These are phyloP conservation scores for Myotis planiceps DNA, from an alignment of 2,797 vertebrate species.

Conservation along the genomic window DNA sequence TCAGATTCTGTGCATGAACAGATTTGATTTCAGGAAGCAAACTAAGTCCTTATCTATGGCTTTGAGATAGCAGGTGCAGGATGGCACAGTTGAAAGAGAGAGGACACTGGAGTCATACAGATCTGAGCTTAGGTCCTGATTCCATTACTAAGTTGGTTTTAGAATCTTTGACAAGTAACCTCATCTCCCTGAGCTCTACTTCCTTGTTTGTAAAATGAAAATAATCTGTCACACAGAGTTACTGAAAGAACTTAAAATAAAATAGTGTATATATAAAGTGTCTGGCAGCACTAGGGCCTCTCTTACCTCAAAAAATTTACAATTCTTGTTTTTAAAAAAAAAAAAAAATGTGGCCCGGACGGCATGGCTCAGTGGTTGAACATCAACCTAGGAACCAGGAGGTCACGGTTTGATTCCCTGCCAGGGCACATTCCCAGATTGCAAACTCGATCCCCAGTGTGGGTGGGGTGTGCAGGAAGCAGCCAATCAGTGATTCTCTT, in stretches of 20 bases:
- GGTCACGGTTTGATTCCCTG: too few species aligned
- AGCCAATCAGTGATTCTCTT: too few species aligned
- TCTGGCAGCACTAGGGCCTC: neutral
- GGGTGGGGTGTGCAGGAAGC: too few species aligned
- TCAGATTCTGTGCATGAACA: neutral
- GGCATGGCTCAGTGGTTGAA: too few species aligned
- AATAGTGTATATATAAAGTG: neutral
- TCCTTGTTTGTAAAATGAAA: neutral
- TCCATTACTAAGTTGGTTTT: neutral
- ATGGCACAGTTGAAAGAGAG: neutral
- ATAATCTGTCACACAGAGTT: neutral
- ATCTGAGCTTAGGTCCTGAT: neutral
- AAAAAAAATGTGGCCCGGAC: too few species aligned
- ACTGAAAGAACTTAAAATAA: conserved; percentile 32
- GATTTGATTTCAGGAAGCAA: neutral
- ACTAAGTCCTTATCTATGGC: neutral
- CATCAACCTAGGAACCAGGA: too few species aligned
- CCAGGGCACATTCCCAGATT: too few species aligned
- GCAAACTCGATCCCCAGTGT: too few species aligned
- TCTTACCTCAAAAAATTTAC: neutral
- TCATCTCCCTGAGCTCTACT: neutral
- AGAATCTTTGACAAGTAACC: neutral
- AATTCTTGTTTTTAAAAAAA: neutral
- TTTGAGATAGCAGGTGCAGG: neutral
- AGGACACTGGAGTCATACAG: neutral